Base-by-base conservation (phyloP, 92 coral and sea anemone species). In the Epizoanthus scotinus region DNA sequence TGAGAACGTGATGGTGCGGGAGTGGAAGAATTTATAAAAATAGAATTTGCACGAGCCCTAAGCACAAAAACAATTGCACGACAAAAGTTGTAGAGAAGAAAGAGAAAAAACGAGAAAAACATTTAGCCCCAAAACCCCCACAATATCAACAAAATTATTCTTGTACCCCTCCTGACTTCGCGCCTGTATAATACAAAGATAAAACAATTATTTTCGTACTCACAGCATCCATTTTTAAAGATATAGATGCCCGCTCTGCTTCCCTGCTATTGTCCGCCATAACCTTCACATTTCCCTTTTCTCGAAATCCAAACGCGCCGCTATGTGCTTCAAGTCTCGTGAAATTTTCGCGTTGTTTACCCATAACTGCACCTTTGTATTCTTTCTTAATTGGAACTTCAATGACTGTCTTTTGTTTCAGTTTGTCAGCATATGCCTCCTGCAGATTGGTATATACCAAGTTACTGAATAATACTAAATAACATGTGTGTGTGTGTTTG, bases 281-380 rank as follows among this genome's bases (percentile, higher is more conserved):
- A 0, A 24, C 34, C 8, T 12, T 26, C 5, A 60, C 6, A 8
- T 21, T 5, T 8, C 65, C 65, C 14, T 22, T 10, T 60, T 2
- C 10, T 2, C 65, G 65, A 19, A 5, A 60, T 26, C 12, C 27
- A n/a, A 3, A 60, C 8, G 27, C 27, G 8, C 12, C 27, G 24
- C 65, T 14, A 22, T 14, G 25, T 24, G 21, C 65, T 12, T 31
- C 26, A 60, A 60, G 28, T 6, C 4, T 60, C 24, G 3, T 13
- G 12, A 60, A 6, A 6, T 60, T 60, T 60, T 60, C 26, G 65
- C 65, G 26, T 24, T 26, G 24, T 20, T n/a, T 44, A 44, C 63
- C 63, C 63, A 59, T 59, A 59, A n/a, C 63, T 8, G 3, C 12
- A 25, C 63, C 63, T 19, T 59, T 59, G 63, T 59, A 59, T 59